Base-by-base conservation (phyloP, 2,797 vertebrate genomes). In the Podarcis lilfordi region DNA sequence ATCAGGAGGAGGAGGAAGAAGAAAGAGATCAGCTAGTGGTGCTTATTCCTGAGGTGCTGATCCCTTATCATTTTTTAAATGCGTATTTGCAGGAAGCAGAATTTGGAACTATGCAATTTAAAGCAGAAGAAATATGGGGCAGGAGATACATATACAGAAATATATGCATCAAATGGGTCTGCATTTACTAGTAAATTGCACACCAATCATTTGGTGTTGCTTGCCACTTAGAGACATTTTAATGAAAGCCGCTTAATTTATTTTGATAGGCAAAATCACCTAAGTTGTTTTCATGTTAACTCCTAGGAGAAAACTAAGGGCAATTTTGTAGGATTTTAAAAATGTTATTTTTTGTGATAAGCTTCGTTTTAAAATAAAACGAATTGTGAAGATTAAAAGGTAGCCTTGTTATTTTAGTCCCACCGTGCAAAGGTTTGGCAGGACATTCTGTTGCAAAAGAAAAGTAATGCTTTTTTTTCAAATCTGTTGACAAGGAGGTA, bases 21-120 rank as follows among this genome's bases (percentile, higher is more conserved):
- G 82, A 79, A 50, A 50, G 40, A 55, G 37, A 55, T 4, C 43
- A 27, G 29, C 61, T 94, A 76, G 17, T 81, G 64, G 79, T 94
- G 19, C 64, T 69, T 35, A 93, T 93, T 75, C 93, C 93, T 1
- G 92, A 94, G 92, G 93, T 94, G 88, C 55, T 10, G 19, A 25
- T 84, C 59, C 5, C 6, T 82, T 10, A 61, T 69, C 3, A 27
- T 45, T 17, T 27, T 19, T 61, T 64, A 32, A 64, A 8, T n/a
- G 43, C 3, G 81, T 8, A 59, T 9, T 40, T 27, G 6, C 6
- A 32, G 35, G 21, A 35, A 32, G n/a, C 9, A 5, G 13, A 72
- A 40, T 11, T 59, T 71, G 27, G 32, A 86, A 37, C 66, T 10
- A 61, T 23, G 25, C 10, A 69, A 32, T 45, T 8, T 35, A 29